Percentiles rank a stretch among this genome's conserved stretches.
These are phyloP conservation scores for Geothlypis trichas DNA, from an alignment of 2,113 vertebrate genomes.

Conservation along the genomic window DNA sequence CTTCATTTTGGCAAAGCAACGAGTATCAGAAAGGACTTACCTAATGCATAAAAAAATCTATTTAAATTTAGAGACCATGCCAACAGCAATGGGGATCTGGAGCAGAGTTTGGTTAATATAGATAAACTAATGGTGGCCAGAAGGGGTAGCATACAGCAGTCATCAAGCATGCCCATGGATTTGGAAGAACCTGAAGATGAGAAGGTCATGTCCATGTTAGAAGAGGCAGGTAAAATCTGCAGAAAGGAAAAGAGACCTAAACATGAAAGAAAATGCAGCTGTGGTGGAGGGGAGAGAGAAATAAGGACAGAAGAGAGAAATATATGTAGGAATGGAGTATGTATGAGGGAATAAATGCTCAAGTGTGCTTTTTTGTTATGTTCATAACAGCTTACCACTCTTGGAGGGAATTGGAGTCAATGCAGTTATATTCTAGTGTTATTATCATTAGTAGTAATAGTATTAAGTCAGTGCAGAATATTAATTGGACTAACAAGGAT, in stretches of 20 bases:
- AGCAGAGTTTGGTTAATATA: neutral
- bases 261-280: neutral
- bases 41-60: neutral
- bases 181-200: conserved; percentile 3
- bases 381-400: neutral
- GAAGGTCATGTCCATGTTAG: neutral
- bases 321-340: neutral
- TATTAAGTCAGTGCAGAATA: neutral
- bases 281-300: neutral
- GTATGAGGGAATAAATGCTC: neutral
- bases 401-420: neutral
- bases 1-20: conserved; percentile 2
- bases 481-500: neutral
- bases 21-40: neutral
- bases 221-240: neutral
- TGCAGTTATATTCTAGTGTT: neutral
- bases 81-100: neutral
- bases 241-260: neutral
- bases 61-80: neutral
- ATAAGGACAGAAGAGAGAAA: neutral
- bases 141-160: neutral
- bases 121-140: neutral
- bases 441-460: neutral
- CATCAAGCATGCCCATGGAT: neutral
- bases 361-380: neutral